Percentiles rank a stretch among this genome's conserved stretches.
Conservation (phyloP, 2,888 invertebrate genomes). For the Sylvicola fuscatus region DNA sequence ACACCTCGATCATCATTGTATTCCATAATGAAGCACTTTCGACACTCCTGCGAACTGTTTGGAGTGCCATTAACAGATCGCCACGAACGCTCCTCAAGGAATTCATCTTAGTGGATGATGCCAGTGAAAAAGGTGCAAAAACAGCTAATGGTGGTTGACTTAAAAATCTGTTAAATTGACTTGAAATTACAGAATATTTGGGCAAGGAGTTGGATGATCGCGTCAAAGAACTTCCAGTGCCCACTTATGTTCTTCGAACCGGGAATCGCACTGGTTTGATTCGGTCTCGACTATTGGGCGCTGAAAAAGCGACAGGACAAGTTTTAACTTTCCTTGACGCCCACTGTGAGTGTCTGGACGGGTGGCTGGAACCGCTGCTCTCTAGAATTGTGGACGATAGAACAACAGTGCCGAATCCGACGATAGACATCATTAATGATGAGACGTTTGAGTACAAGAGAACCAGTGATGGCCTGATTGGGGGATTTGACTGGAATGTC, state of each 20-base stretch:
- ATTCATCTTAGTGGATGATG: conserved; percentile 5
- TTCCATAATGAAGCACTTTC: conserved; percentile 5
- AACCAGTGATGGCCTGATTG: conserved; percentile 1
- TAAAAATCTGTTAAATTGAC: background rate
- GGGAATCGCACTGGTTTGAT: background rate
- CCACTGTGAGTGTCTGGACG: conserved; percentile 12
- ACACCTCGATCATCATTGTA: conserved; percentile 3
- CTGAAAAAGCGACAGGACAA: conserved; percentile 3
- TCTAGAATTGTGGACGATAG: conserved; percentile 10
- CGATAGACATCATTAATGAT: conserved; percentile 18
- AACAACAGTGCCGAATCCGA: conserved; percentile 15
- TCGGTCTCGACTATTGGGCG: background rate
- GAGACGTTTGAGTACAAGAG: conserved; percentile 15
- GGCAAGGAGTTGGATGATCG: background rate
- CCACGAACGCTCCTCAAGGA: conserved; percentile 2
- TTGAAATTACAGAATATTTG: background rate
- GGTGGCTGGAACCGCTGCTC: conserved; percentile 19
- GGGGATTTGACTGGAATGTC: conserved; percentile 5
- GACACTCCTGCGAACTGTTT: conserved; percentile 4
- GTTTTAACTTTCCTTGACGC: conserved; percentile 13
- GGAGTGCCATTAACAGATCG: conserved; percentile 3
- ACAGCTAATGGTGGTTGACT: no score
- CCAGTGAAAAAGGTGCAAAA: background rate
- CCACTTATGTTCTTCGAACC: background rate
- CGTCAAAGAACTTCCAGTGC: background rate